Base-by-base conservation (phyloP, 2,888 invertebrate genomes). In the Elmis aenea region DNA sequence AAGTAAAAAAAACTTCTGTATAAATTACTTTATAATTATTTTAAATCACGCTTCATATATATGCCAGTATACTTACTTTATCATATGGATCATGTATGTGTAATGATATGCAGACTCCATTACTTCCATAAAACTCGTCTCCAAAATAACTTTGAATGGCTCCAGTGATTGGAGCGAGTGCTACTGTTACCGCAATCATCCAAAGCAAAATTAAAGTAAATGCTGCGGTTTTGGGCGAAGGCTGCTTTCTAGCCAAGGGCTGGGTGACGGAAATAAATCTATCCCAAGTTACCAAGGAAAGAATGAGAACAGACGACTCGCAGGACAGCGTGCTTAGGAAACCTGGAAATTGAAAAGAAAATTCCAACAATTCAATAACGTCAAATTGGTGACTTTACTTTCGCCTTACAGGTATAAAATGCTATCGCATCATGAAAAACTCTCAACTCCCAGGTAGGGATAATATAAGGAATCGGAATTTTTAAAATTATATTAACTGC, bases 51-150 rank as follows among this genome's bases (percentile, higher is more conserved):
- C n/a, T n/a, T n/a, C n/a, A n/a, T n/a, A n/a, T n/a, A n/a, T n/a
- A n/a, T n/a, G n/a, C n/a, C n/a, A n/a, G n/a, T n/a, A n/a, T n/a
- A n/a, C n/a, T 54, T 48, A 72, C 74, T 65, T 66, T 68, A n/a
- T 72, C 73, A 49, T 69, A 77, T 0, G 77, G 77, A 49, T 77
- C 74, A 51, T 78, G 77, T 38, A 78, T 75, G 48, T 77, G 76
- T 21, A 78, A 59, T 0, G 76, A 73, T 12, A 78, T 57, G 47
- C 77, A 78, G 10, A 78, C 76, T 3, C 77, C 77, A 46, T 78
- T 78, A 48, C 68, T 73, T 2, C 75, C 74, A 56, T 77, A 78
- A 46, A 76, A 77, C 50, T 74, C 70, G 13, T 61, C 58, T 0
- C 75, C 75, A 51, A 76, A 78, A 48, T 76, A 76, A 1, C 55